Evolutionary conservation across 2,888 invertebrate genomes (phyloP).

Genomic region (Furcula furcula): DNA sequence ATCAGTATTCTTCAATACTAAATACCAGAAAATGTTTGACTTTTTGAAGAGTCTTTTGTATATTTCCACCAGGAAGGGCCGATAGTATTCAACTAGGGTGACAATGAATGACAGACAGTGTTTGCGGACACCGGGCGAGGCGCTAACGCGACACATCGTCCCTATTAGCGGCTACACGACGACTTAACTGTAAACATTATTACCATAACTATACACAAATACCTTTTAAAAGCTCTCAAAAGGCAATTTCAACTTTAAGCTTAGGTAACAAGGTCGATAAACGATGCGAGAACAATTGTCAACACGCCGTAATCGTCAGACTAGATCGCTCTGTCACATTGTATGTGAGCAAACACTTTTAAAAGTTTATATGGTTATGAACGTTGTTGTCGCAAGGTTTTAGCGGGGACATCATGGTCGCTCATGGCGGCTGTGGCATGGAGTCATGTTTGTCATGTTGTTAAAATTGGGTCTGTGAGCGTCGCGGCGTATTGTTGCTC

Average conservation of each 20-base stretch:
- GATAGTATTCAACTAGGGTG: conserved; percentile 60
- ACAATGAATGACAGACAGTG: conserved; percentile 70
- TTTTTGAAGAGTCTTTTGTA: conserved; percentile 17
- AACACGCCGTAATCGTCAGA: conserved; percentile 62
- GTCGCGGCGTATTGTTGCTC: conserved; percentile 46
- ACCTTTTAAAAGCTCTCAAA: conserved; percentile 13
- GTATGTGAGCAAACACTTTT: conserved; percentile 73
- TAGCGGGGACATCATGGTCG: conserved; percentile 73
- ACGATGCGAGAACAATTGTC: conserved; percentile 31
- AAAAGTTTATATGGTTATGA: conserved; percentile 74
- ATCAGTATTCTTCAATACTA: too few relatives aligned
- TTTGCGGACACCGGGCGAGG: conserved; percentile 79
- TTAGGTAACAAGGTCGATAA: conserved; percentile 19
- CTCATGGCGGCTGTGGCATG: conserved; percentile 49
- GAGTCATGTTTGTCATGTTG: conserved; percentile 53
- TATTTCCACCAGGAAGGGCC: conserved; percentile 42
- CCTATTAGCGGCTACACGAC: conserved; percentile 73
- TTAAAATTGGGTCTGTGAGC: conserved; percentile 63
- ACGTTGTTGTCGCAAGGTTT: conserved; percentile 73
- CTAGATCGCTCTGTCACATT: conserved; percentile 71
- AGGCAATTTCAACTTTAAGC: conserved; percentile 32
- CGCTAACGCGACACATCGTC: conserved; percentile 77
- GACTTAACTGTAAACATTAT: conserved; percentile 78
- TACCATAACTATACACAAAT: conserved; percentile 56
- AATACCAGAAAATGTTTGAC: too few relatives aligned